Evolutionary conservation across 2,113 vertebrate genomes (phyloP).

Genomic region (Tor tambroides): DNA sequence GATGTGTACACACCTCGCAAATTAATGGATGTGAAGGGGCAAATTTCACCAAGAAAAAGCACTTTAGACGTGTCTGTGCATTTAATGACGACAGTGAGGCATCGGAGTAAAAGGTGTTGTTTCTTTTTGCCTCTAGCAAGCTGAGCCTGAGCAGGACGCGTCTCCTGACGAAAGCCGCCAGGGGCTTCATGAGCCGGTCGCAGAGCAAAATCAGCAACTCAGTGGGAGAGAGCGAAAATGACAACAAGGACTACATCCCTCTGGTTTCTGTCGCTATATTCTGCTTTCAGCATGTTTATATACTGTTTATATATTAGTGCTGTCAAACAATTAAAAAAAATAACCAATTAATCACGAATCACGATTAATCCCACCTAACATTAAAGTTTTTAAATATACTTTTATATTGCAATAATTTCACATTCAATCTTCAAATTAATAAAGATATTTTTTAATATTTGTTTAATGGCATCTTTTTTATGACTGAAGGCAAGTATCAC

Average conservation of each 20-base stretch:
- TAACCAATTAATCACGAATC: no score
- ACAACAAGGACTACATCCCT: constrained; percentile 88
- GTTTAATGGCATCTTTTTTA: no score
- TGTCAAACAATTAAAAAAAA: no score
- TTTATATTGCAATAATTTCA: no score
- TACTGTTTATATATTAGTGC: no score
- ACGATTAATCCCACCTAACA: no score
- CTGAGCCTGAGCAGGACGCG: constrained; percentile 85
- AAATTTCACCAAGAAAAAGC: not conserved
- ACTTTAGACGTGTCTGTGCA: constrained; percentile 8
- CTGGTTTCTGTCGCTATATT: constrained; percentile 74
- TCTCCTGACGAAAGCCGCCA: constrained; percentile 85
- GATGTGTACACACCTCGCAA: not conserved
- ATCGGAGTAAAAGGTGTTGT: not conserved
- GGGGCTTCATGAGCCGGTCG: constrained; percentile 87
- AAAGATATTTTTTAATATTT: no score
- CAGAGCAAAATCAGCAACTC: constrained; percentile 74
- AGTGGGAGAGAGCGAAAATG: constrained; percentile 76
- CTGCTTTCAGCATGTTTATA: not conserved
- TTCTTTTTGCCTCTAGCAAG: constrained; percentile 68
- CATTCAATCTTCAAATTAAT: no score
- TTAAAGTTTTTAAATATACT: no score
- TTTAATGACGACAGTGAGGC: not conserved
- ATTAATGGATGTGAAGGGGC: not conserved
- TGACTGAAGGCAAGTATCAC: no score